These are phyloP conservation scores for Drosophila quadrilineata DNA, from an alignment of 1,140 invertebrate genomes.

Conservation along the genomic window DNA sequence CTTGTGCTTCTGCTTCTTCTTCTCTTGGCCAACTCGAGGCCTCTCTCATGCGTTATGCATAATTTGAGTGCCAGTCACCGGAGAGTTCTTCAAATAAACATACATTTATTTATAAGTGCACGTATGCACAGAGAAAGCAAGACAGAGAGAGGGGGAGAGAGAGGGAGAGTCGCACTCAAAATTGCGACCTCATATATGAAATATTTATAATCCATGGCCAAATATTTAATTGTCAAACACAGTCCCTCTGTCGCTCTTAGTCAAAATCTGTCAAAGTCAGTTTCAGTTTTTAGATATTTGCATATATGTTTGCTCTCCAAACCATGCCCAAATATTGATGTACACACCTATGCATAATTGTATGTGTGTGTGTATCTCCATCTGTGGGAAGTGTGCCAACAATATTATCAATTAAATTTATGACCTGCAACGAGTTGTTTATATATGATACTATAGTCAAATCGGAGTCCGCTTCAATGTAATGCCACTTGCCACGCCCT, in stretches of 20 bases:
- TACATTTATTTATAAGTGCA: slow-evolving; percentile 42
- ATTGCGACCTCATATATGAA: slow-evolving; percentile 48
- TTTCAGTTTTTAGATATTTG: too few species aligned
- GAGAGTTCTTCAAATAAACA: slow-evolving; percentile 27
- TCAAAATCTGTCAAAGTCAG: slow-evolving; percentile 27
- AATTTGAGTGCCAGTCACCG: slow-evolving; percentile 53
- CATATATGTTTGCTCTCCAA: slow-evolving; percentile 44
- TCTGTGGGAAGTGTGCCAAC: slow-evolving; percentile 43
- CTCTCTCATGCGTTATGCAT: slow-evolving; percentile 49
- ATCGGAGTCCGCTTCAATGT: slow-evolving; percentile 19
- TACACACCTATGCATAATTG: too few species aligned
- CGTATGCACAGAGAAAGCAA: slow-evolving; percentile 19
- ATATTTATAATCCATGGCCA: slow-evolving; percentile 68
- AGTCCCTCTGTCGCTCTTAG: background rate
- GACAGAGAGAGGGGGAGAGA: background rate
- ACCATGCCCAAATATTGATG: slow-evolving; percentile 54
- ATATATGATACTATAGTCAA: too few species aligned
- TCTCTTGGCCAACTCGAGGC: background rate
- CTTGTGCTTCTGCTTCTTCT: background rate
- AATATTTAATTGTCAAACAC: slow-evolving; percentile 71
- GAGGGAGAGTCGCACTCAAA: slow-evolving; percentile 9
- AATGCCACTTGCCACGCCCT: background rate
- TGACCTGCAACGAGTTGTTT: slow-evolving; percentile 31
- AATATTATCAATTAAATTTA: slow-evolving; percentile 72
- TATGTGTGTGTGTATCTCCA: background rate